A percentile compares a stretch with the other conserved stretches of the same genome.
Evolutionary conservation across 1,140 invertebrate genomes (phyloP).

Genomic region (Augochlora pura): DNA sequence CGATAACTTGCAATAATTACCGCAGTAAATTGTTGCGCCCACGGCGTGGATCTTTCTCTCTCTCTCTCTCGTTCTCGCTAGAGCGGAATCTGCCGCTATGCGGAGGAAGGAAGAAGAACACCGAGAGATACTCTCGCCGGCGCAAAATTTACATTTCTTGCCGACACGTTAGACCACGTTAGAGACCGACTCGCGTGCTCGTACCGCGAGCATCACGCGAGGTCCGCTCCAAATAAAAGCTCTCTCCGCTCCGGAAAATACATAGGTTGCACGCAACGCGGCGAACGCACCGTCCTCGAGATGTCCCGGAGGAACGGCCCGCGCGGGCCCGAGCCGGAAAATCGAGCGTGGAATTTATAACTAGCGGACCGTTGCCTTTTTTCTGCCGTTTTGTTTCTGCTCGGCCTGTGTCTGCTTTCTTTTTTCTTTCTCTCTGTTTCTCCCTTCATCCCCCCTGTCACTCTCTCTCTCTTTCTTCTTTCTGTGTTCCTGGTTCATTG

Average conservation of each 20-base stretch:
- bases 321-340: conserved; percentile 13
- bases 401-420: too few relatives aligned
- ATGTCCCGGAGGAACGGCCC: background rate
- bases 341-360: conserved; percentile 46
- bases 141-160: conserved; percentile 38
- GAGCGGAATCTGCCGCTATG: background rate
- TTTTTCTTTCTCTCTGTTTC: background rate
- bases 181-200: background rate
- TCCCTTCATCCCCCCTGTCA: background rate
- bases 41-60: background rate
- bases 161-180: background rate
- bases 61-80: too few relatives aligned
- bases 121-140: background rate
- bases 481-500: background rate
- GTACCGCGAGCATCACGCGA: background rate
- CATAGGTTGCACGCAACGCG: conserved; percentile 23
- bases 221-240: conserved; percentile 31
- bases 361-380: background rate
- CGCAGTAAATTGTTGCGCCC: conserved; percentile 34
- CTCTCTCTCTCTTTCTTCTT: too few relatives aligned
- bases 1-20: conserved; percentile 48
- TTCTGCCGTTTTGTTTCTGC: too few relatives aligned
- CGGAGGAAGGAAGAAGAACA: background rate
- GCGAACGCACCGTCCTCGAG: conserved; percentile 1
- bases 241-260: background rate